Base-by-base conservation (phyloP, 2,797 vertebrate species). In the Vireo griseus region DNA sequence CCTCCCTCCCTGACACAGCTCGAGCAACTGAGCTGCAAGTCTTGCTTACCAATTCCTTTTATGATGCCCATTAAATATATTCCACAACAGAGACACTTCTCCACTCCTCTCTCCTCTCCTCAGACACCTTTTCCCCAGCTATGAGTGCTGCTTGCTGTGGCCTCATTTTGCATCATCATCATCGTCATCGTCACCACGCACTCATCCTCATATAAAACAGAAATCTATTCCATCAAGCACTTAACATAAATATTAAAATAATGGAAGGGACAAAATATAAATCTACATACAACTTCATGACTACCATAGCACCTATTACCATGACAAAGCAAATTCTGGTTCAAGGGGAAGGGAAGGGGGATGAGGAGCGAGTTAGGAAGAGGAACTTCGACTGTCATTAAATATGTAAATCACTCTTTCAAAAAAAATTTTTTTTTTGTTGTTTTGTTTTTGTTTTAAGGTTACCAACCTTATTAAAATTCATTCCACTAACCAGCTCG, bases 181-280 rank as follows among this genome's bases (percentile, higher is more conserved):
- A 81, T 85, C 90, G 79, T 50, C 89, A 61, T 94, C 69, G 10
- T 58, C 86, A 95, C 82, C 92, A 90, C 78, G 35, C 97, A 96
- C 86, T 88, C 96, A 93, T 95, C 97, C 95, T 97, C 93, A 97
- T 95, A 97, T 96, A 97, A 97, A 97, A 96, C 95, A 96, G 95
- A 95, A 96, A 96, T 97, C 97, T 98, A 97, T 97, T 96, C 97
- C 97, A 97, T 97, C 96, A 95, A 98, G 97, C 92, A 57, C 93
- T 97, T 96, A 97, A 98, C 97, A 98, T 98, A 98, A 98, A 98
- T 98, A 98, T 97, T 98, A 98, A 98, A 98, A 98, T 97, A 96
- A 98, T 92, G 96, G 94, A 92, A 96, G 94, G 92, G 89, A 97
- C 93, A 96, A 96, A 97, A 97, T 97, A 98, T 90, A 97, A 96